Evolutionary conservation across 2,888 invertebrate species (phyloP), one percentile per base, ranked within the genome.

Genomic region (Drosophila eohydei): DNA sequence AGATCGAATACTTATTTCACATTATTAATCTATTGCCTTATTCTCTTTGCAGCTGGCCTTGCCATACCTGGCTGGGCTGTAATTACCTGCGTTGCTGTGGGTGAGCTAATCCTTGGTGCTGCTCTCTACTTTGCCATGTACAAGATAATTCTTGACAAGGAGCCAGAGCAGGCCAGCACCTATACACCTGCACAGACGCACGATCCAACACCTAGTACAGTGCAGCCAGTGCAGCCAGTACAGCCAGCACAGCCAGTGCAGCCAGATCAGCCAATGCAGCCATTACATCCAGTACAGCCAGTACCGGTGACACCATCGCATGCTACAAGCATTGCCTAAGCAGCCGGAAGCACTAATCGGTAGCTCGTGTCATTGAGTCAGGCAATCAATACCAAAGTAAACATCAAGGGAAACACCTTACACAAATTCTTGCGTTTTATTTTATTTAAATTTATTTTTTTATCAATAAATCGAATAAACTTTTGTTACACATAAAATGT

Each of bases 1-100:
- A 21, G 21, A 21, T 21, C 21, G 21, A 50, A 9, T 50, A 5
- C 16, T 16, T n/a, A 8, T 7, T 30, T 4, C 7, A 9, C 48
- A 48, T 32, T 46, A 46, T 8, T 30, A 51, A 51, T 34, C 50
- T 21, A 12, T 12, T 14, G 7, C 21, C 48, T 30, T 8, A 28
- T 30, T 46, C 0, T 41, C 30, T 58, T 87, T 57, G 0, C 77
- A 96, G 96, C 93, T 92, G 95, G 95, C 56, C 94, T 94, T 60
- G 94, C 95, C 11, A 95, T 97, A 79, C 96, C 97, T 71, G 96
- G 96, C 0, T 97, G 97, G 96, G 95, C 96, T 0, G 95, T 96
- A 68, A 94, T 96, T 69, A 89, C 96, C 32, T 92, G 97, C 81
- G 93, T 96, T 21, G 96, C 95, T 28, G 91, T 96, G 12, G 94